Percentiles rank a stretch among this genome's conserved stretches.
Conservation (phyloP, 2,888 invertebrate genomes). For the Acanthopleura granulata region DNA sequence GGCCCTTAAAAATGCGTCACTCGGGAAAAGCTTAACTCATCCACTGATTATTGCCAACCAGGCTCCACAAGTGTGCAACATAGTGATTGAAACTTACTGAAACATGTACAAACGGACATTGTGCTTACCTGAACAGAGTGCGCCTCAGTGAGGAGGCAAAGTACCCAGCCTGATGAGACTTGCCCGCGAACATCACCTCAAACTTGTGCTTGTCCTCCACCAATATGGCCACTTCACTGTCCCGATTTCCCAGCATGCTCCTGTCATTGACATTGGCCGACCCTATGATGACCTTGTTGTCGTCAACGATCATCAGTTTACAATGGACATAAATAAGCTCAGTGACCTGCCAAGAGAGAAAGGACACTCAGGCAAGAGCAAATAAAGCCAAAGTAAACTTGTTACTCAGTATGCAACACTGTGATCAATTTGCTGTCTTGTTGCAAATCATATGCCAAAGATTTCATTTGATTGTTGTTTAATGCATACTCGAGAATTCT, state of each 20-base stretch:
- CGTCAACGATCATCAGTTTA: conserved; percentile 95
- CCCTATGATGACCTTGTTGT: conserved; percentile 91
- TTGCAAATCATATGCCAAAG: no score
- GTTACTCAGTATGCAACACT: no score
- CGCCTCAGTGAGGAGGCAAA: conserved; percentile 89
- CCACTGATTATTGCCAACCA: no score
- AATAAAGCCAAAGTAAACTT: no score
- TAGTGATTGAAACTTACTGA: no score
- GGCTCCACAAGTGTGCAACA: no score
- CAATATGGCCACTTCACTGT: conserved; percentile 89
- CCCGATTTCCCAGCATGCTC: conserved; percentile 92
- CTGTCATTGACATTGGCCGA: conserved; percentile 99
- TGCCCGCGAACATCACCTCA: conserved; percentile 81
- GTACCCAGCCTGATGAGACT: conserved; percentile 84
- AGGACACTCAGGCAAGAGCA: background rate
- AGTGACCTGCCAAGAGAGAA: conserved; percentile 76
- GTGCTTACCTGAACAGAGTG: conserved; percentile 78
- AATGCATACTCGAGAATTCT: no score
- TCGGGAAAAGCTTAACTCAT: no score
- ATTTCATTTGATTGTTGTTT: no score
- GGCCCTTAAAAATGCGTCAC: background rate
- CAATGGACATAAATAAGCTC: conserved; percentile 98
- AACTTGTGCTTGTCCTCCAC: conserved; percentile 78
- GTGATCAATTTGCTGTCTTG: no score
- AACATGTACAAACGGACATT: no score